Base-by-base conservation (phyloP, 2,888 invertebrate genomes). In the Holacanthella duospinosa region DNA sequence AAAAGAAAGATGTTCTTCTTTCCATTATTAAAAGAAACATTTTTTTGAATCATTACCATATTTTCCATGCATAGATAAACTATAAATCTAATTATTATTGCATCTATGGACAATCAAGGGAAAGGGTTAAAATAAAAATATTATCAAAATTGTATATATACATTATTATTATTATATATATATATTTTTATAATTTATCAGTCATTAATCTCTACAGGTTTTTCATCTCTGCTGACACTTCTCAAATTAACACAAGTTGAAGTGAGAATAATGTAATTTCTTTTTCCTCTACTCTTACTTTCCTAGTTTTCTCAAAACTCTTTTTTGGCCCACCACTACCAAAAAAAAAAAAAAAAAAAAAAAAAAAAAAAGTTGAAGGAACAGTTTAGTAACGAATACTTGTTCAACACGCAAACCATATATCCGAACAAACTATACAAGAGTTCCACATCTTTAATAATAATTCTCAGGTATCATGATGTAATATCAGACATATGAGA, bases 151-250 rank as follows among this genome's bases (percentile, higher is more conserved):
- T n/a, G n/a, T n/a, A n/a, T n/a, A 36, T 36, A 16, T 36, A 36
- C 6, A 16, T 6, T 36, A 36, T 36, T 36, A 9, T 36, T n/a
- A n/a, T 36, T 36, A 16, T 36, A 36, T 36, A 16, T 9, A 70
- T 73, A 70, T 71, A 71, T 71, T 69, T 69, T 70, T 64, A 71
- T 73, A 73, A 71, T 71, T 72, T 72, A 72, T 72, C 72, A 71
- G 68, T 72, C 72, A 72, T 73, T 73, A 73, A 73, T 73, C 73
- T 73, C 73, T 61, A 60, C 57, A 53, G 59, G 57, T 70, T 71
- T 72, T 72, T 70, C 69, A 65, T 69, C 62, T 64, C 61, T 68
- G 71, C 71, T 73, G 73, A 73, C 73, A 71, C 66, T 70, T 71
- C 68, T 71, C 67, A 73, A 73, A 73, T 73, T 73, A 73, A 71